These are phyloP conservation scores for Cetoscarus ocellatus DNA, from an alignment of 2,797 vertebrate genomes.

Conservation along the genomic window DNA sequence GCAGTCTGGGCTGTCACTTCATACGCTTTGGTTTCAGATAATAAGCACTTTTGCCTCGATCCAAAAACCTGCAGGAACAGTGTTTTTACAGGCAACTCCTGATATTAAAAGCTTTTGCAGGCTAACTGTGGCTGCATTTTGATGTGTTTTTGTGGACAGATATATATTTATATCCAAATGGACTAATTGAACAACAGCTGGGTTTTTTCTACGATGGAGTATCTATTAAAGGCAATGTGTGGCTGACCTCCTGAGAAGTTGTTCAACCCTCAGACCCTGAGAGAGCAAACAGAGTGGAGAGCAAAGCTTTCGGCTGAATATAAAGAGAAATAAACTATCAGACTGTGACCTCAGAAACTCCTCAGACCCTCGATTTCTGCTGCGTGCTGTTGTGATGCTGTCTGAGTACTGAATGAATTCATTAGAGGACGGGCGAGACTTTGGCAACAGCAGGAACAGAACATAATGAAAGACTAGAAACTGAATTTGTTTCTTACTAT, in stretches of 20 bases:
- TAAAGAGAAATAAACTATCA: conserved; percentile 1
- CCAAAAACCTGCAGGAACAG: not conserved
- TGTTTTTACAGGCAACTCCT: not conserved
- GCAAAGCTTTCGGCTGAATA: conserved; percentile 1
- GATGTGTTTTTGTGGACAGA: not conserved
- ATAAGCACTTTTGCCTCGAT: not conserved
- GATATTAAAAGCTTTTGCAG: conserved; percentile 3
- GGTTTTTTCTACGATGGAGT: conserved; percentile 22
- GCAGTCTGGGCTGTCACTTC: not conserved
- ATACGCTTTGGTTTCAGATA: not conserved
- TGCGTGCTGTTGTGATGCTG: conserved; percentile 10
- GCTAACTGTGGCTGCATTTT: not conserved
- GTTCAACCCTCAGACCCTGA: conserved; percentile 17
- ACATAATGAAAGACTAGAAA: not conserved
- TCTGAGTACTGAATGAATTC: conserved; percentile 31
- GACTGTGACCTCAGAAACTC: conserved; percentile 15
- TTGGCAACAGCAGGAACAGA: conserved; percentile 9
- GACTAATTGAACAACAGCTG: conserved; percentile 24
- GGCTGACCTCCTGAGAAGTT: conserved; percentile 27
- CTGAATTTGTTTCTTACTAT: not conserved
- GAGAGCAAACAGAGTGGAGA: conserved; percentile 2
- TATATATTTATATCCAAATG: conserved; percentile 24
- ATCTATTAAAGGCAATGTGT: conserved; percentile 14
- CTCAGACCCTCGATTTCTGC: conserved; percentile 23
- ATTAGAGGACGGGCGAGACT: conserved; percentile 12